These are phyloP conservation scores for Corynorhinus townsendii DNA, from an alignment of 2,113 vertebrate genomes.

Conservation along the genomic window DNA sequence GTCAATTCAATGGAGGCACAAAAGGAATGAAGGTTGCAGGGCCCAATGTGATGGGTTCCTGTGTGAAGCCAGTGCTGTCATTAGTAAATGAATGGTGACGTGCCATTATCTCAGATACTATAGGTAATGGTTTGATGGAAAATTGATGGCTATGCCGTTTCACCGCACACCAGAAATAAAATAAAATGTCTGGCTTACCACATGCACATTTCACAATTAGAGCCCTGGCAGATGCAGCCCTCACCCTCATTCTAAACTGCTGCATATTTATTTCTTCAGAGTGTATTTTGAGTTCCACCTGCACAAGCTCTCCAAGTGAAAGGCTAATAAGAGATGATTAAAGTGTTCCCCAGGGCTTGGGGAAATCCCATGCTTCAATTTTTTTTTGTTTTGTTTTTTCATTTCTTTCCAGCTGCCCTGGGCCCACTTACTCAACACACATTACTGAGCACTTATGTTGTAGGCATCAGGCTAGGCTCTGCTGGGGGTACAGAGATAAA, in stretches of 20 bases:
- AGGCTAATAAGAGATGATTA: slow-evolving; percentile 29
- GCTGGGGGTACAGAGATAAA: background rate
- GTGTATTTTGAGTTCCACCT: slow-evolving; percentile 33
- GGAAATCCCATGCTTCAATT: slow-evolving; percentile 5
- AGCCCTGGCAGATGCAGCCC: background rate
- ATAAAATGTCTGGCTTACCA: slow-evolving; percentile 35
- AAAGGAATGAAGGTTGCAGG: background rate
- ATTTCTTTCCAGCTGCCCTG: slow-evolving; percentile 31
- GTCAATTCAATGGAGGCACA: background rate
- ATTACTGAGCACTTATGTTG: background rate
- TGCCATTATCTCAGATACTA: background rate
- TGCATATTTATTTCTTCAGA: slow-evolving; percentile 27
- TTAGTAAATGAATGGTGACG: background rate
- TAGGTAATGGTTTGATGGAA: slow-evolving; percentile 14
- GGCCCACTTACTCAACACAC: slow-evolving; percentile 35
- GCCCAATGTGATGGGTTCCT: background rate
- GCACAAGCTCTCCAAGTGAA: background rate
- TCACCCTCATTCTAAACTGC: background rate
- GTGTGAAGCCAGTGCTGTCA: background rate
- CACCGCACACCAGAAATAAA: slow-evolving; percentile 39
- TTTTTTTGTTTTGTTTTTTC: background rate
- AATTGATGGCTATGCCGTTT: slow-evolving; percentile 36
- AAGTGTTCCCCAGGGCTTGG: slow-evolving; percentile 3
- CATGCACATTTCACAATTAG: slow-evolving; percentile 7
- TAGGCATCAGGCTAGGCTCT: background rate